These are phyloP conservation scores for Ardeotis arabs DNA, from an alignment of 2,113 vertebrate species.

Conservation along the genomic window DNA sequence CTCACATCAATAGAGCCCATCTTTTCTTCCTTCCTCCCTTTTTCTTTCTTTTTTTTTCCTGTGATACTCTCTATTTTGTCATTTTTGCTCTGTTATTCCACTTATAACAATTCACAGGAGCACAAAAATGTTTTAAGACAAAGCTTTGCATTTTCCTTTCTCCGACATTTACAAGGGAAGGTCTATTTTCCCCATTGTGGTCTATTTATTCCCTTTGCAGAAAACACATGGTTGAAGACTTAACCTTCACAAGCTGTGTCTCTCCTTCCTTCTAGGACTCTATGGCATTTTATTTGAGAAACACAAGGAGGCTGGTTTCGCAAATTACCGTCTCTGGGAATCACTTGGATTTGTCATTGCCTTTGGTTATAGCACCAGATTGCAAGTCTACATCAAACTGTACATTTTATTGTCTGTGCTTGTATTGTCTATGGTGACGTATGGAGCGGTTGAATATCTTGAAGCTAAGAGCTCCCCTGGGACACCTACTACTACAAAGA, in stretches of 20 bases:
- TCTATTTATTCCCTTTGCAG: background rate
- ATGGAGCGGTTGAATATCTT: constrained; percentile 80
- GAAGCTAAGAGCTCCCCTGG: constrained; percentile 59
- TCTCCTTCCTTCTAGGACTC: constrained; percentile 77
- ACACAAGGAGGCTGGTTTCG: constrained; percentile 91
- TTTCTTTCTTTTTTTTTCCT: background rate
- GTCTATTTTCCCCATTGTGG: background rate
- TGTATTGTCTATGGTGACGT: constrained; percentile 68
- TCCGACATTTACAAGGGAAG: background rate
- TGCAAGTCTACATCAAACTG: constrained; percentile 86
- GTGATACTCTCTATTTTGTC: background rate
- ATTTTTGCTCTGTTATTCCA: background rate
- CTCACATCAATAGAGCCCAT: background rate
- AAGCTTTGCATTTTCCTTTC: background rate
- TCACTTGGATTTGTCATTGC: constrained; percentile 89
- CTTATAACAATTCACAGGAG: background rate
- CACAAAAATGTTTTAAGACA: background rate
- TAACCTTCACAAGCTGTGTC: background rate
- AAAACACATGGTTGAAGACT: background rate
- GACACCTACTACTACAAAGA: background rate
- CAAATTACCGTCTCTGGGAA: constrained; percentile 95
- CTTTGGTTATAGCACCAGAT: constrained; percentile 87
- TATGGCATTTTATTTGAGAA: constrained; percentile 87
- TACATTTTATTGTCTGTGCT: constrained; percentile 83
- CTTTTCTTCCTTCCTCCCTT: background rate